Base-by-base conservation (phyloP, 1,140 invertebrate genomes). In the Halyomorpha halys region DNA sequence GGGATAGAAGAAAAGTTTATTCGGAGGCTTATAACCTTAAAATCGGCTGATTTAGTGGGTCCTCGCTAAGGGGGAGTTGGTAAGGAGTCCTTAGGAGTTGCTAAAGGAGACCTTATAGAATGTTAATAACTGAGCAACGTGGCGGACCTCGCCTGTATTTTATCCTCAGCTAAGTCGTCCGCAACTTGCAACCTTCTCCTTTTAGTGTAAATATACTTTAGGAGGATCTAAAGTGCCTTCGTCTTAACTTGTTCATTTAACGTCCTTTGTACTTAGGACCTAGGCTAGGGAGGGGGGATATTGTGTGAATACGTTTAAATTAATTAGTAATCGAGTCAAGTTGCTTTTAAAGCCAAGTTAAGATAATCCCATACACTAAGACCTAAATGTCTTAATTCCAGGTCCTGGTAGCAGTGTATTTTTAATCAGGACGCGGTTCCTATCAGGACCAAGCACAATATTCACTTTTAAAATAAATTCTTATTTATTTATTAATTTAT, bases 181-280 rank as follows among this genome's bases (percentile, higher is more conserved):
- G 23, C 53, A 56, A 56, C 19, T 56, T 56, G 19, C 6, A 23
- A 13, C 19, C 47, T 21, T 49, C 53, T 56, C 53, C 53, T 56
- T 56, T 56, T 56, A 56, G 53, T 56, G 19, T 56, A 56, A 56
- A 56, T 56, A 56, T 56, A 56, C 53, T 56, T 56, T 56, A 56
- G 53, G 53, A 25, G 53, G 23, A 25, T 16, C 53, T 56, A 56
- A 56, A 56, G 53, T 56, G 53, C 19, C 53, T 49, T 14, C 47
- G 15, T 25, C 53, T 56, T 56, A 56, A 56, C 53, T 56, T 56
- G 53, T 56, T 56, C 53, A 56, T 56, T 56, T 27, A 56, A 56
- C 23, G 53, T 56, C 53, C 53, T 56, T 25, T 23, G 53, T 56
- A 56, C 53, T 56, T 56, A 56, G 53, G 11, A 21, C 23, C 53